Base-by-base conservation (phyloP, 2,888 invertebrate species). In the Chironomus riparius region DNA sequence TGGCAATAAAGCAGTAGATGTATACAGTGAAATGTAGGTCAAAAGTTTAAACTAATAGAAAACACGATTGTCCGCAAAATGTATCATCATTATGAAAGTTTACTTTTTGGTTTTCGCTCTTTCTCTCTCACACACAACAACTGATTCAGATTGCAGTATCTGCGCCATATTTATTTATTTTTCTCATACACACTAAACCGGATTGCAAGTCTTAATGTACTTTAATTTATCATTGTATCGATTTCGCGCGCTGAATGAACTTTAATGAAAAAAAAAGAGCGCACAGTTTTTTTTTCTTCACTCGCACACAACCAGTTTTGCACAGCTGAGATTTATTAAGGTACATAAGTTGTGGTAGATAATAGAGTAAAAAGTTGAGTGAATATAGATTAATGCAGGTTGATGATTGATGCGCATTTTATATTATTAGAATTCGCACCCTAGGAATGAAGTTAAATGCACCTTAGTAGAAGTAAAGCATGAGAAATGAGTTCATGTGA, bases 21-120 rank as follows among this genome's bases (percentile, higher is more conserved):
- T 18, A 47, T 68, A 18, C 47, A 68, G 13, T 68, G 68, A 28
- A 70, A 74, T 72, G 21, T 74, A 24, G 74, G 74, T 74, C 74
- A 74, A 74, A 74, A 74, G 74, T 74, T 74, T 65, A 74, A 74
- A 47, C 28, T 21, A 74, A 73, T 61, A 73, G 62, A 73, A 62
- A 61, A 74, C 74, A 68, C 62, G 74, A 74, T 68, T 24, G 62
- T 68, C 48, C 68, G 21, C 28, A 70, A 47, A 69, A 47, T 69
- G 10, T 28, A 48, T n/a, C 10, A 48, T 47, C 70, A 22, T 56
- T 24, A 62, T 61, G 68, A 47, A 68, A 68, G 47, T 38, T 68
- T 68, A 65, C 65, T 24, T 24, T 65, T 65, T 24, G 65, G 65
- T 65, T 24, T 65, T 22, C 12, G 13, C 10, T 38, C 38, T 38